Percentiles rank a stretch among this genome's conserved stretches.
These are phyloP conservation scores for Zonitis immaculata DNA, from an alignment of 2,888 invertebrate genomes.

Conservation along the genomic window DNA sequence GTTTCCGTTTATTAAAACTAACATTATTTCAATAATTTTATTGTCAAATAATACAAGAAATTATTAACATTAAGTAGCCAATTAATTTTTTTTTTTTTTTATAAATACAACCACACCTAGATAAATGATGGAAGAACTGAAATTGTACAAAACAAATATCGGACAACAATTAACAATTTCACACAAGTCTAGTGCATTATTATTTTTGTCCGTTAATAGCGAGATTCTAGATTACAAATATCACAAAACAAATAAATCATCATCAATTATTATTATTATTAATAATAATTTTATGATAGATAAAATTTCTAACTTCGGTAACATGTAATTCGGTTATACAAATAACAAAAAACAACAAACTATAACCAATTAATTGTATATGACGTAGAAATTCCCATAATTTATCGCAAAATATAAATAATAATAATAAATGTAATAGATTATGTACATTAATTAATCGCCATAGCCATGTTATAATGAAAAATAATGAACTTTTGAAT, in stretches of 20 bases:
- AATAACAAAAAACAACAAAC: constrained; percentile 62
- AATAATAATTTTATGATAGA: constrained; percentile 50
- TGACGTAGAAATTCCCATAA: constrained; percentile 70
- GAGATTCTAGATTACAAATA: no score
- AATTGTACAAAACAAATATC: no score
- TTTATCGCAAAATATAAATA: constrained; percentile 78
- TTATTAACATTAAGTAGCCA: no score
- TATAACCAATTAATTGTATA: constrained; percentile 67
- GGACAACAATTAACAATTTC: no score
- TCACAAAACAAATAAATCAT: no score
- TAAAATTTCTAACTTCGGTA: constrained; percentile 55
- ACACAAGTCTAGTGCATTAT: no score
- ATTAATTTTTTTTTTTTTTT: no score
- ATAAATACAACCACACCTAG: neutral
- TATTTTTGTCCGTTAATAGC: no score
- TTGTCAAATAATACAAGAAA: neutral
- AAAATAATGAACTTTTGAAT: constrained; percentile 70
- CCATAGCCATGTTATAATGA: constrained; percentile 70
- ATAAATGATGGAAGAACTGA: no score
- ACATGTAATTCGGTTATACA: constrained; percentile 70
- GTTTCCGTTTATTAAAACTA: neutral
- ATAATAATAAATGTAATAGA: constrained; percentile 65
- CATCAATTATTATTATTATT: no score
- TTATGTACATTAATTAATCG: constrained; percentile 75
- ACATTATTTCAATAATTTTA: neutral